These are phyloP conservation scores for Euphonia xanthogaster DNA, from an alignment of 2,797 vertebrate genomes.

Conservation along the genomic window DNA sequence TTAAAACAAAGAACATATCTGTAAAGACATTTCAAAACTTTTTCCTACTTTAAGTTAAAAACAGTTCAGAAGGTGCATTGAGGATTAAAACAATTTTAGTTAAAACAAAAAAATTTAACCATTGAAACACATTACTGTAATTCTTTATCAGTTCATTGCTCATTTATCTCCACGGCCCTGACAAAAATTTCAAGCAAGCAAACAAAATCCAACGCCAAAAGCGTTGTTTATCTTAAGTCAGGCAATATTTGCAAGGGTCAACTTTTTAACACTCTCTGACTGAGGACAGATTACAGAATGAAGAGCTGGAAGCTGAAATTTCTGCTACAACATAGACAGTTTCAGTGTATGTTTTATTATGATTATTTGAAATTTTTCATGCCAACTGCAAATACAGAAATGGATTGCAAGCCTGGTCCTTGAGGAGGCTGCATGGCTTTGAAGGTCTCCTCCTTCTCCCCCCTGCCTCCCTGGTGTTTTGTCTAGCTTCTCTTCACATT, in stretches of 20 bases:
- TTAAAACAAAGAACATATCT: not conserved
- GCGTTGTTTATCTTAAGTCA: not conserved
- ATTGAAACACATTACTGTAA: constrained; percentile 32
- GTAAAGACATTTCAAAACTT: not conserved
- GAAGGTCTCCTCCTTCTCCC: not conserved
- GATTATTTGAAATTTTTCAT: not conserved
- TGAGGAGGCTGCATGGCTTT: not conserved
- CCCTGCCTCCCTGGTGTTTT: constrained; percentile 19
- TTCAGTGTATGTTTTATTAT: not conserved
- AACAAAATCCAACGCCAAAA: not conserved
- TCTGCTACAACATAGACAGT: not conserved
- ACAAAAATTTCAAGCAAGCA: not conserved
- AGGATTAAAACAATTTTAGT: not conserved
- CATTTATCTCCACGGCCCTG: not conserved
- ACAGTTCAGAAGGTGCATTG: not conserved
- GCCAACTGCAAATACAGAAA: not conserved
- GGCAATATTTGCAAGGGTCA: not conserved
- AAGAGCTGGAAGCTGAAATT: not conserved
- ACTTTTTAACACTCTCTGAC: not conserved
- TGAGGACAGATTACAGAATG: not conserved
- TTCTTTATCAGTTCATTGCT: constrained; percentile 20
- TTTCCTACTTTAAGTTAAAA: not conserved
- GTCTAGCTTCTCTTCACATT: constrained; percentile 32
- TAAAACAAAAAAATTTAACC: constrained; percentile 16
- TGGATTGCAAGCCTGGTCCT: not conserved